Evolutionary conservation across 2,888 invertebrate species (phyloP), one percentile per base, ranked within the genome.

Genomic region (Drosophila nr. fundita): DNA sequence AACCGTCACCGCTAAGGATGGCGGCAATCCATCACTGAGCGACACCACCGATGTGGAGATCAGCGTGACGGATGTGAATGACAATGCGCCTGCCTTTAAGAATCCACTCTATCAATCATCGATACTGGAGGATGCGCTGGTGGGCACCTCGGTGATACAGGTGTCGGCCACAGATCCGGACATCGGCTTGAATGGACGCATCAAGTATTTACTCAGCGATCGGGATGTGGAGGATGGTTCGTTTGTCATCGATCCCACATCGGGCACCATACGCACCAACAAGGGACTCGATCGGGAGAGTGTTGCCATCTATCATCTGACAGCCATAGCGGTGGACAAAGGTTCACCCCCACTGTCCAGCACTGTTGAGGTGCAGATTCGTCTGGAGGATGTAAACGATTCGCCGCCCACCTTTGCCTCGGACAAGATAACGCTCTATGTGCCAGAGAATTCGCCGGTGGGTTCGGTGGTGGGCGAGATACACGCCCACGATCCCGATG

Each of bases 41-140:
- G 99, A 99, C 90, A 98, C 98, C 0, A 99, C 99, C 0, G 98
- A 98, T 89, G 97, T 99, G 0, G 98, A 99, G 92, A 98, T 99
- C 81, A 96, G 97, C 0, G 96, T 99, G 0, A 96, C 97, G 0
- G 99, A 99, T 92, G 98, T 99, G 0, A 99, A 99, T 91, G 99
- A 99, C 91, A 98, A 99, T 91, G 95, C 97, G 7, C 99, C 99
- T 0, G 94, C 95, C 0, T 99, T 99, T 92, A 96, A 96, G 81
- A 96, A 96, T 73, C 95, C 96, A 0, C 94, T 96, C 5, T 98
- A 98, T 89, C 95, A 96, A 24, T 96, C 97, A 0, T 96, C 95
- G 6, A 96, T 98, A 29, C 94, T 96, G 68, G 98, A 98, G 92
- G 98, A 98, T 91, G 98, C 97, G 21, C 94, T 97, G 76, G 96